Conservation (phyloP, 2,888 invertebrate species). For the Arrhopalites spinosus region DNA sequence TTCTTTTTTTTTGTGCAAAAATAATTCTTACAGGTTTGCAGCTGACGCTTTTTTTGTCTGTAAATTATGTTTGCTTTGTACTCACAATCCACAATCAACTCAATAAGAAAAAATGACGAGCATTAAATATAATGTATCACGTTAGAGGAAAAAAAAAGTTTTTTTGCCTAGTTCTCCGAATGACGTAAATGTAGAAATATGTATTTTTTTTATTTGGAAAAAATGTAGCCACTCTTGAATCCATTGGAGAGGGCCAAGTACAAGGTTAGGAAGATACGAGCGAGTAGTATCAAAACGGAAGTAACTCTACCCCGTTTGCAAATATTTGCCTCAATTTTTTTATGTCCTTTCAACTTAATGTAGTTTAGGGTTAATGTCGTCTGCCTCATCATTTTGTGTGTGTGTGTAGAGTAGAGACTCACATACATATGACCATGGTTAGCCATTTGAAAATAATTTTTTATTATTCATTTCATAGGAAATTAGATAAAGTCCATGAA, state of each 20-base stretch:
- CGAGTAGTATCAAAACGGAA: constrained; percentile 15
- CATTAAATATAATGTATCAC: too few relatives aligned
- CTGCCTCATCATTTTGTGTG: background rate
- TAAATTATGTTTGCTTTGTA: too few relatives aligned
- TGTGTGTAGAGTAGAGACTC: background rate
- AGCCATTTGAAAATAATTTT: too few relatives aligned
- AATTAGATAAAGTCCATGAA: too few relatives aligned
- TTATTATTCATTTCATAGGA: too few relatives aligned
- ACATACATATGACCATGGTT: background rate
- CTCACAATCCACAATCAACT: too few relatives aligned
- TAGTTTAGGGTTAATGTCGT: background rate
- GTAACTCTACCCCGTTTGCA: constrained; percentile 21
- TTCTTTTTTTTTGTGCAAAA: too few relatives aligned
- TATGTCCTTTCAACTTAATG: background rate
- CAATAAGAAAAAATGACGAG: too few relatives aligned
- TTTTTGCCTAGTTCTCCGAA: too few relatives aligned
- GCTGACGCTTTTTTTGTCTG: background rate
- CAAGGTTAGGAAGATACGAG: constrained; percentile 20
- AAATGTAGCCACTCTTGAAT: background rate
- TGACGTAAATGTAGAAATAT: too few relatives aligned
- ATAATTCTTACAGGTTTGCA: background rate
- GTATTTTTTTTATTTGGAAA: background rate
- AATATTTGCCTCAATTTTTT: constrained; percentile 8
- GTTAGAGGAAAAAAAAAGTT: too few relatives aligned
- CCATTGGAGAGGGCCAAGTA: background rate